These are phyloP conservation scores for Drosophila neoperkinsi DNA, from an alignment of 2,888 invertebrate species.

Conservation along the genomic window DNA sequence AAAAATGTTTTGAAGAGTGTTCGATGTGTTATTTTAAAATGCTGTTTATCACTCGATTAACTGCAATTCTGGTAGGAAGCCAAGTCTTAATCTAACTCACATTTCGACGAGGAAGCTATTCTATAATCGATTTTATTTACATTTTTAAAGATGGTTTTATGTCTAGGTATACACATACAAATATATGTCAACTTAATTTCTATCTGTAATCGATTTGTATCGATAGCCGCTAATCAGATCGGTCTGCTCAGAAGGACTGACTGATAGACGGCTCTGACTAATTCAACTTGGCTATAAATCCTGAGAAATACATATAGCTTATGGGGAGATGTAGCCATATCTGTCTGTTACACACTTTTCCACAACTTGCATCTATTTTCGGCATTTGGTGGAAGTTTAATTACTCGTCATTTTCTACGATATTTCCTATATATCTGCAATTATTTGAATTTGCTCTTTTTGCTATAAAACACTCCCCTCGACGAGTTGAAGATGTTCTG, in stretches of 20 bases:
- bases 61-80: background rate
- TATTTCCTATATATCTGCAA: background rate
- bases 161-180: background rate
- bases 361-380: background rate
- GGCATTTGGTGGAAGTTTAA: background rate
- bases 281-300: too few species aligned
- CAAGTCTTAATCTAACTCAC: background rate
- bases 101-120: background rate
- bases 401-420: background rate
- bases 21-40: too few species aligned
- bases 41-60: background rate
- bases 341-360: background rate
- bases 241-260: too few species aligned
- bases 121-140: background rate
- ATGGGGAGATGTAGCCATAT: background rate
- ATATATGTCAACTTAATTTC: background rate
- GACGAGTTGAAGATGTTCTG: slow-evolving; percentile 33
- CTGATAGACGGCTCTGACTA: too few species aligned
- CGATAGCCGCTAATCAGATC: background rate
- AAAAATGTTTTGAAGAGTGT: background rate
- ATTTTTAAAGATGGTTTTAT: background rate
- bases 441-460: background rate
- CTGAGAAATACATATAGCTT: too few species aligned
- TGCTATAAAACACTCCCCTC: background rate
- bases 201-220: background rate